Base-by-base conservation (phyloP, 2,888 invertebrate genomes). In the Lasioglossum villosulum region DNA sequence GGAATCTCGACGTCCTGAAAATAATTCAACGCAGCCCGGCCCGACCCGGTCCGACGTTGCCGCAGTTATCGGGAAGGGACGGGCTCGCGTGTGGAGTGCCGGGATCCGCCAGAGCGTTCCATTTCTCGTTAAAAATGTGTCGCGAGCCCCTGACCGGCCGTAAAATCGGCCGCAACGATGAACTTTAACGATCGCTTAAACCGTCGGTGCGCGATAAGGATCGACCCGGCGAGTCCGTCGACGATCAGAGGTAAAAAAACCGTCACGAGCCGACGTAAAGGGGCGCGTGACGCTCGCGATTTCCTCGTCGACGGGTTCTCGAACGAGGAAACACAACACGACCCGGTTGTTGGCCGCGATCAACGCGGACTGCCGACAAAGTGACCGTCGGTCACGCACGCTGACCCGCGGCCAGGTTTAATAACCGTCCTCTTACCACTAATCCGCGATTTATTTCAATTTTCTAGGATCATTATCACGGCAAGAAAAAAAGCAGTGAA, bases 371-470 rank as follows among this genome's bases (percentile, higher is more conserved):
- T 75, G 59, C 71, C 52, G 73, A 52, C 48, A 23, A 27, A 76
- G 84, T 37, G 79, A 78, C 45, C 75, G n/a, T 1, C 16, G 66
- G 86, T 86, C 90, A 90, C 90, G 88, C 84, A 86, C 88, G 78
- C 75, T 79, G 84, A 88, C 77, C 63, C 37, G 56, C 45, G 42
- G 83, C 81, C 30, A 42, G 77, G 75, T 82, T 88, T 89, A 86
- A 88, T 82, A 86, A 86, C 70, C 77, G 37, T 75, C 19, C 34
- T 68, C 82, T 76, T 79, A 10, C 59, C 48, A 78, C 85, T 85
- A 83, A 90, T 89, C 83, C 81, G 78, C 86, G 87, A 91, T 91
- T 91, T 90, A 91, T 91, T 91, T 91, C 91, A 91, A 90, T 91
- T 90, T 90, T 70, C 16, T 0, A 73, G 71, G 82, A 75, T 76